These are phyloP conservation scores for Thunnus maccoyii DNA, from an alignment of 2,113 vertebrate species.

Conservation along the genomic window DNA sequence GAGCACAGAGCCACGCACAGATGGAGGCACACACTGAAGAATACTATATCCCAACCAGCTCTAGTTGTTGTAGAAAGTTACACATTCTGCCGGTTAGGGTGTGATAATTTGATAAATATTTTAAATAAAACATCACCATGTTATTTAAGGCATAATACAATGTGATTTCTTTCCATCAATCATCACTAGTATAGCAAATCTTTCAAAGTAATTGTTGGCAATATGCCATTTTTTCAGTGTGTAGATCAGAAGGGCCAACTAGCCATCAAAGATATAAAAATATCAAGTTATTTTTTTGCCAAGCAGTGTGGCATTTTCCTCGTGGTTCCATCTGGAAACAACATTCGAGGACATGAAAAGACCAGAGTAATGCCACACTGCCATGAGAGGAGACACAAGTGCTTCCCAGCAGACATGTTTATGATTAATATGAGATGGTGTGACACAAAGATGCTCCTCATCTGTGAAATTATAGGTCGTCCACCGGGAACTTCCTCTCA, in stretches of 20 bases:
- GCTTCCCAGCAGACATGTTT: constrained; percentile 49
- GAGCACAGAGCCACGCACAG: not conserved
- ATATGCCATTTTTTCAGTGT: not conserved
- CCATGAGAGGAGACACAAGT: constrained; percentile 34
- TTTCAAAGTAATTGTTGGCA: too few species aligned
- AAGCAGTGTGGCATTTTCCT: not conserved
- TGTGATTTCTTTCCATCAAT: too few species aligned
- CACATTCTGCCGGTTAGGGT: too few species aligned
- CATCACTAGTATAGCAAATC: too few species aligned
- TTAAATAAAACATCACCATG: too few species aligned
- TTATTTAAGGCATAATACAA: too few species aligned
- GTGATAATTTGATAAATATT: too few species aligned
- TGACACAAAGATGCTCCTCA: constrained; percentile 48
- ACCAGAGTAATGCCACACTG: constrained; percentile 37
- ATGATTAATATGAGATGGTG: constrained; percentile 50
- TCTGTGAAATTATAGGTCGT: constrained; percentile 52
- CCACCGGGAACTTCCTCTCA: constrained; percentile 39
- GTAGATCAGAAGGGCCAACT: not conserved
- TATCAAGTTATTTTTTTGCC: constrained; percentile 28
- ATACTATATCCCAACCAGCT: too few species aligned
- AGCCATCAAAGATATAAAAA: not conserved
- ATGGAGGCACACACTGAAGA: not conserved
- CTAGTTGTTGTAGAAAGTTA: too few species aligned
- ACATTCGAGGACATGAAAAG: constrained; percentile 52
- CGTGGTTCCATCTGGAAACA: constrained; percentile 53